Conservation (phyloP, 2,888 invertebrate species). For the Cheilosia pagana region DNA sequence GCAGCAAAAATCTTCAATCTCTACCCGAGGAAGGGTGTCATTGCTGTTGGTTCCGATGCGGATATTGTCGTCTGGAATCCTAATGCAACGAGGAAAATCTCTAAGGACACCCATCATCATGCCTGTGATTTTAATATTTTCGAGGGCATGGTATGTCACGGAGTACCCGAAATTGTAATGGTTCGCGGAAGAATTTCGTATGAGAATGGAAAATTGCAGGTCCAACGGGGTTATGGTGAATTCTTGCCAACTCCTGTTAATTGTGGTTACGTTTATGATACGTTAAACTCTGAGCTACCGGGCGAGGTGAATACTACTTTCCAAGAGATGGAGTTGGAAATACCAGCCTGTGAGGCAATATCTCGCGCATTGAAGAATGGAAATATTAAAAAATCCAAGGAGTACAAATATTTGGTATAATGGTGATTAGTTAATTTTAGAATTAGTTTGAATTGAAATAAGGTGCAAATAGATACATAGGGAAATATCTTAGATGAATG, state of each 20-base stretch:
- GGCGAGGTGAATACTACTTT: conserved; percentile 26
- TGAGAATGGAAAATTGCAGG: conserved; percentile 94
- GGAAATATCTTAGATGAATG: too few species aligned
- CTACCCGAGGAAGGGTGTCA: conserved; percentile 97
- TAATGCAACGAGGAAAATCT: conserved; percentile 91
- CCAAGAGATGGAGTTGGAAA: conserved; percentile 40
- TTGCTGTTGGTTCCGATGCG: conserved; percentile 97
- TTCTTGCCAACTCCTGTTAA: conserved; percentile 89
- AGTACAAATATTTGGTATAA: conserved; percentile 35
- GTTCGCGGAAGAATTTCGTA: conserved; percentile 95
- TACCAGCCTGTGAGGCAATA: conserved; percentile 20
- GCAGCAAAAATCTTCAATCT: conserved; percentile 99
- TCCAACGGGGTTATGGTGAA: conserved; percentile 94
- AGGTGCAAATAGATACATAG: too few species aligned
- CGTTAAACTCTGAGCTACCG: conserved; percentile 11
- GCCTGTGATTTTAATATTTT: conserved; percentile 98
- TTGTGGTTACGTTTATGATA: conserved; percentile 40
- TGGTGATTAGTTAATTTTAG: not conserved
- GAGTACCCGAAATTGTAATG: conserved; percentile 96
- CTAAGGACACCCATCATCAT: conserved; percentile 95
- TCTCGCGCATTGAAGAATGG: conserved; percentile 26
- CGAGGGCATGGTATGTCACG: conserved; percentile 96
- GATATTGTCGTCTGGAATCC: conserved; percentile 99
- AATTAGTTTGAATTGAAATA: too few species aligned
- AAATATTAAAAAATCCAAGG: conserved; percentile 25